A percentile compares a stretch with the other conserved stretches of the same genome.
These are phyloP conservation scores for Euthynnus affinis DNA, from an alignment of 2,797 vertebrate genomes.

Conservation along the genomic window DNA sequence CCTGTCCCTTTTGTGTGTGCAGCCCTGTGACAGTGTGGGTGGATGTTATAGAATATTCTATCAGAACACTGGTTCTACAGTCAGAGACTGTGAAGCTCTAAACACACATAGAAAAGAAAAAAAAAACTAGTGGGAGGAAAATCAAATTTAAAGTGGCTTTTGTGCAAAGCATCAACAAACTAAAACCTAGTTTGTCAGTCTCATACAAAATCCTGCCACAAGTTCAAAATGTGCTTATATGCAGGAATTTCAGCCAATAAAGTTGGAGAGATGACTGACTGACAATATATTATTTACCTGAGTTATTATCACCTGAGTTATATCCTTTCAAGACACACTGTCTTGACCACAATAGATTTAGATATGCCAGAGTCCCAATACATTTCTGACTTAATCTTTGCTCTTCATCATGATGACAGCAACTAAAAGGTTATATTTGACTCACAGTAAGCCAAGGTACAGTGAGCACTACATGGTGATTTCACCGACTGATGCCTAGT, in stretches of 20 bases:
- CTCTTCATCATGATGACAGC: neutral
- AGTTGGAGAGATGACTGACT: neutral
- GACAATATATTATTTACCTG: neutral
- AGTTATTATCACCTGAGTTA: no score
- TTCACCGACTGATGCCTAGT: neutral
- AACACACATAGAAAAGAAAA: neutral
- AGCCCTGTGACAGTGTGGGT: conserved; percentile 33
- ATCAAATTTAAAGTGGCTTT: conserved; percentile 22
- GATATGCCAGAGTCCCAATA: neutral
- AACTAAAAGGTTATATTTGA: neutral
- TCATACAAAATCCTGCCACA: neutral
- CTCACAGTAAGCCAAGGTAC: neutral
- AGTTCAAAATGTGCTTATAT: neutral
- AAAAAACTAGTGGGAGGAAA: conserved; percentile 12
- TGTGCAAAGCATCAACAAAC: neutral
- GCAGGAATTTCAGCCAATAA: neutral
- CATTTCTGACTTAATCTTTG: neutral
- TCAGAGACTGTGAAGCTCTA: conserved; percentile 8
- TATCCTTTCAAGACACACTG: no score
- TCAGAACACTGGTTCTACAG: conserved; percentile 20
- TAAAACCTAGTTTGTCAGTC: neutral
- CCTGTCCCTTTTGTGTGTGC: conserved; percentile 1
- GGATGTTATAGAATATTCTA: conserved; percentile 49
- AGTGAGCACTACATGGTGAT: no score
- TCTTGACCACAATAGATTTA: neutral